Percentiles rank a stretch among this genome's conserved stretches.
phyloP scores from a whole-genome alignment of 2,888 invertebrate genomes.

The Dermolepida albohirtum region DNA sequence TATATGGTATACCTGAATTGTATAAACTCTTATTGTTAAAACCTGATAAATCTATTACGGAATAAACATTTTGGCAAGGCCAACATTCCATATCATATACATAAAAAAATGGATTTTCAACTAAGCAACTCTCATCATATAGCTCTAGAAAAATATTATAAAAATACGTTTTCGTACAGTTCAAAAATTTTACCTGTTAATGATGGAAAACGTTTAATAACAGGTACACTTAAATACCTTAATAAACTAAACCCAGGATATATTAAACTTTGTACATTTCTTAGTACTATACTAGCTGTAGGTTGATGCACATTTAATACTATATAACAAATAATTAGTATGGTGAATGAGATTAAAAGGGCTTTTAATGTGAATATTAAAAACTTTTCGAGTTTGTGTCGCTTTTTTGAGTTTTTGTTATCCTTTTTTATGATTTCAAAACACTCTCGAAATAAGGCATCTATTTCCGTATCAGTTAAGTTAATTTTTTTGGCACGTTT shows the following conservation, averaged over 20 bases:
- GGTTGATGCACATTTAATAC: slow-evolving; percentile 71
- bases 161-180: slow-evolving; percentile 5
- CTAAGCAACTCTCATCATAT: slow-evolving; percentile 86
- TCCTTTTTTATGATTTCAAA: slow-evolving; percentile 64
- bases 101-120: slow-evolving; percentile 86
- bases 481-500: slow-evolving; percentile 71
- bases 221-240: slow-evolving; percentile 80
- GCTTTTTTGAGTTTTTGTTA: slow-evolving; percentile 44
- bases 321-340: slow-evolving; percentile 64
- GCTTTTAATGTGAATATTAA: slow-evolving; percentile 48
- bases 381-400: slow-evolving; percentile 40
- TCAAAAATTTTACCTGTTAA: slow-evolving; percentile 72
- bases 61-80: slow-evolving; percentile 80
- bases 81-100: slow-evolving; percentile 87
- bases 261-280: slow-evolving; percentile 83
- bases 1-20: slow-evolving; percentile 71
- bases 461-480: slow-evolving; percentile 73
- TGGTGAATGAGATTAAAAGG: slow-evolving; percentile 54
- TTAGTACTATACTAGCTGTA: slow-evolving; percentile 74
- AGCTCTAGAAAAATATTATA: slow-evolving; percentile 67
- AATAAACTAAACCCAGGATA: slow-evolving; percentile 83
- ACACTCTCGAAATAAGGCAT: slow-evolving; percentile 70
- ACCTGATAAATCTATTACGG: slow-evolving; percentile 75
- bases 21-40: slow-evolving; percentile 67
- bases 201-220: slow-evolving; percentile 79